A percentile compares a stretch with the other conserved stretches of the same genome.
Evolutionary conservation across 2,113 vertebrate genomes (phyloP).

Genomic region (Irena cyanogastra): DNA sequence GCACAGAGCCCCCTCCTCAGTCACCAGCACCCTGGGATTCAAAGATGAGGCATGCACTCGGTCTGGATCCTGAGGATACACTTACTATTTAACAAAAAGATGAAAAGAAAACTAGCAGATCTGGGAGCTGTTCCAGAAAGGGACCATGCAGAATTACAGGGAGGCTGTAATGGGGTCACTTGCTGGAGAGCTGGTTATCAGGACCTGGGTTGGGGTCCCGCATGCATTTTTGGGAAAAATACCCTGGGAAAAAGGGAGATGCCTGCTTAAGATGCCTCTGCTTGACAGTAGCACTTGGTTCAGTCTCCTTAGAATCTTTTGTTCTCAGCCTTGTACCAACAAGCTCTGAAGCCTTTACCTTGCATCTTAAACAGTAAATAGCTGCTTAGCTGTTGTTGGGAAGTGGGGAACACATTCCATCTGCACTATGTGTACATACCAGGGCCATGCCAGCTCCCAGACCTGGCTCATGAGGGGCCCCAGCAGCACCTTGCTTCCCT

Average conservation of each 20-base stretch:
- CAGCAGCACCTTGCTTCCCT: neutral
- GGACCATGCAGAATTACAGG: neutral
- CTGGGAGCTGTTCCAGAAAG: neutral
- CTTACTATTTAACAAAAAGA: neutral
- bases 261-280: neutral
- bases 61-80: neutral
- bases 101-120: neutral
- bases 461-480: neutral
- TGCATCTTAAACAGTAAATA: neutral
- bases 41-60: rapidly evolving
- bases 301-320: neutral
- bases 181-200: rapidly evolving
- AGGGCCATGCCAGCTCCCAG: rapidly evolving
- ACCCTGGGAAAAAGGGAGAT: neutral
- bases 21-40: neutral
- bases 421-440: rapidly evolving
- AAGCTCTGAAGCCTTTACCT: neutral
- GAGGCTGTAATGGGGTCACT: neutral
- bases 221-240: neutral
- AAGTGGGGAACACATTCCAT: neutral
- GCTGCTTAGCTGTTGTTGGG: neutral
- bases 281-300: neutral
- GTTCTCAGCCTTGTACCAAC: neutral
- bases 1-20: neutral
- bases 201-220: too few species aligned